Base-by-base conservation (phyloP, 2,888 invertebrate genomes). In the Girardia tigrina region DNA sequence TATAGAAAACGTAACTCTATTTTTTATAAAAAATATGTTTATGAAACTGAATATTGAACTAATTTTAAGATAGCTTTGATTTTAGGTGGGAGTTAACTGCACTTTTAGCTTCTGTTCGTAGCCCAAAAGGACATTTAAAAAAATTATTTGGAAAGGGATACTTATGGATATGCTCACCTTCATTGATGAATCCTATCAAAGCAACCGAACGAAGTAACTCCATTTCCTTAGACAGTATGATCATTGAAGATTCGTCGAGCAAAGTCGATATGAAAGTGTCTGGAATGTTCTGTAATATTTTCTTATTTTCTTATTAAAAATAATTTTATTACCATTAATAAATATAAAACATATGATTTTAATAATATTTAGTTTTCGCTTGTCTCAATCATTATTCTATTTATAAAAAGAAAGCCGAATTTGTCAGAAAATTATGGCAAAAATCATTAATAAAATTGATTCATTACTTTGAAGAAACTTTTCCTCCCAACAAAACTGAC, bases 361-460 rank as follows among this genome's bases (percentile, higher is more conserved):
- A 12, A 12, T 36, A 12, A 8, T 12, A 12, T 56, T 8, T n/a
- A 56, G 56, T 56, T 56, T n/a, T 56, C 2, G 56, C 56, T 6
- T 56, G 56, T 56, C 23, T 56, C n/a, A 56, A 56, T 56, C 56
- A 56, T n/a, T 56, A 56, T 23, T 8, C 56, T 6, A 56, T 56
- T 56, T 56, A 56, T n/a, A 56, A 56, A 56, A 56, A n/a, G n/a
- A 56, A 56, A 56, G n/a, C 56, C 23, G 56, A 56, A 8, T 56
- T 56, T 16, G 56, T 56, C 23, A 4, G 56, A 56, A 56, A 12
- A 56, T 56, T 56, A n/a, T 56, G 56, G 56, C 56, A 56, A n/a
- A 56, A 56, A 56, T 56, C 56, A n/a, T 56, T 56, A 16, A 6
- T 56, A 56, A 56, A 56, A 56, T 23, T 56, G 2, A 56, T 56